Percentiles rank a stretch among this genome's conserved stretches.
Evolutionary conservation across 2,888 invertebrate genomes (phyloP).

Genomic region (Cephus sareptanus): DNA sequence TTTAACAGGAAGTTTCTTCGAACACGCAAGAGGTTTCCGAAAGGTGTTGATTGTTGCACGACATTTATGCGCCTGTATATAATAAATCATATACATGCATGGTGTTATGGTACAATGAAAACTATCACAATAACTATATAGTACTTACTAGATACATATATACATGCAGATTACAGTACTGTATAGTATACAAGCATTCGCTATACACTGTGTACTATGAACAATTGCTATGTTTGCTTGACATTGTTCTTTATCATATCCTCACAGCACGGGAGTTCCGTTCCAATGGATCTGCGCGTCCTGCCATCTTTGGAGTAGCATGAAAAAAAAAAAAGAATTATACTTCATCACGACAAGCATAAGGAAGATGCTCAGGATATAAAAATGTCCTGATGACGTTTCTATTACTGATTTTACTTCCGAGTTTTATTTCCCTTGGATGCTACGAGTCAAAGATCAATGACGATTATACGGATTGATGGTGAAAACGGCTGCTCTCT

Average conservation of each 20-base stretch:
- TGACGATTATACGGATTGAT: not conserved
- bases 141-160: not conserved
- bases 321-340: slow-evolving; percentile 26
- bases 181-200: not conserved
- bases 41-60: not conserved
- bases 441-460: not conserved
- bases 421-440: not conserved
- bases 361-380: slow-evolving; percentile 11
- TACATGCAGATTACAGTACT: not conserved
- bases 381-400: slow-evolving; percentile 17
- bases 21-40: not conserved
- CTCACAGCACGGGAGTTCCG: slow-evolving; percentile 63
- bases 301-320: slow-evolving; percentile 73
- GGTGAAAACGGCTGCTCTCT: not conserved
- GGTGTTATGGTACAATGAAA: not conserved
- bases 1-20: not conserved
- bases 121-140: not conserved
- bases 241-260: not conserved
- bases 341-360: not conserved
- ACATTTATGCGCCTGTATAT: not conserved
- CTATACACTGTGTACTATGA: not conserved
- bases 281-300: slow-evolving; percentile 80
- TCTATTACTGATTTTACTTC: slow-evolving; percentile 6
- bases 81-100: not conserved
- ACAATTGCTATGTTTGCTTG: not conserved